These are phyloP conservation scores for Phaethornis superciliosus DNA, from an alignment of 2,113 vertebrate genomes.

Conservation along the genomic window DNA sequence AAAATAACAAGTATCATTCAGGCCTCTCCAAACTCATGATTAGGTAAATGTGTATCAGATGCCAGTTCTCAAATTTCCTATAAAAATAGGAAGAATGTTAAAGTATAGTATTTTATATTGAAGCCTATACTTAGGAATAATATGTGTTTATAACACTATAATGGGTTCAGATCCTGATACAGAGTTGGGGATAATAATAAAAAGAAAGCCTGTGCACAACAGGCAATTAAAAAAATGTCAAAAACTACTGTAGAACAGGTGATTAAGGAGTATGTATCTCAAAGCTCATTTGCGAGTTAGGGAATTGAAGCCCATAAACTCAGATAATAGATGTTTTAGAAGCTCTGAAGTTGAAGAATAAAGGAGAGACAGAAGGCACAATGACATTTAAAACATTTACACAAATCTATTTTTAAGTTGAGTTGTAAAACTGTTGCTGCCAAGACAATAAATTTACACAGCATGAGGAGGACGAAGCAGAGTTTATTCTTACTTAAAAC, in stretches of 20 bases:
- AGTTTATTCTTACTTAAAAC: neutral
- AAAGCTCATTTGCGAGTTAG: neutral
- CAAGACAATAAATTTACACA: neutral
- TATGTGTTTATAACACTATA: neutral
- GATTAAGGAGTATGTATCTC: neutral
- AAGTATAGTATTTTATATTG: neutral
- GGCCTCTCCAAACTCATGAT: neutral
- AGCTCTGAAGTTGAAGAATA: neutral
- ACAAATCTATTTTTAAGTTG: neutral
- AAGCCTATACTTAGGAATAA: neutral
- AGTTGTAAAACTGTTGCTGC: neutral
- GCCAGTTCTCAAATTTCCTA: neutral
- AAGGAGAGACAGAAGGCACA: neutral
- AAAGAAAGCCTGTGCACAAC: neutral
- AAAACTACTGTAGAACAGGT: neutral
- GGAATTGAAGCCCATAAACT: neutral
- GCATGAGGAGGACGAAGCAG: neutral
- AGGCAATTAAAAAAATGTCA: neutral
- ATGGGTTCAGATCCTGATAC: neutral
- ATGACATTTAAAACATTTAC: neutral
- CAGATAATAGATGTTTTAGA: neutral
- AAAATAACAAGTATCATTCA: neutral
- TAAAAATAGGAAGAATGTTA: neutral
- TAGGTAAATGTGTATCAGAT: neutral
- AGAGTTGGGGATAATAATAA: neutral